These are phyloP conservation scores for Hypotaenidia okinawae DNA, from an alignment of 2,797 vertebrate species.

Conservation along the genomic window DNA sequence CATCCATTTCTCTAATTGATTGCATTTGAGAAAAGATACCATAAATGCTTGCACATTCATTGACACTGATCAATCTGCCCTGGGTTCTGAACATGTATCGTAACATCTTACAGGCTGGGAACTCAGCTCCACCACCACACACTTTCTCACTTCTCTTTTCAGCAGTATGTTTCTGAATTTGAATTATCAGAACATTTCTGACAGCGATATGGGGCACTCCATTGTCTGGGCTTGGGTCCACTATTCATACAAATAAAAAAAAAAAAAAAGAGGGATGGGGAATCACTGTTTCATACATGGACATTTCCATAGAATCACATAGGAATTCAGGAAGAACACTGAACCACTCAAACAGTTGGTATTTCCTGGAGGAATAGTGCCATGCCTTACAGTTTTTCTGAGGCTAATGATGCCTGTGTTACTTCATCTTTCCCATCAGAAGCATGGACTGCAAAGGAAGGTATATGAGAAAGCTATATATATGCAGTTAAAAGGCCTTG, in stretches of 20 bases:
- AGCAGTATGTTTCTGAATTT: background rate
- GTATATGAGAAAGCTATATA: background rate
- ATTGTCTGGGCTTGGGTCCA: accelerated
- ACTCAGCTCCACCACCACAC: background rate
- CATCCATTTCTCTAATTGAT: background rate
- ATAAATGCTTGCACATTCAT: background rate
- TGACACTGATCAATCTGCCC: background rate
- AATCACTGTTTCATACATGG: background rate
- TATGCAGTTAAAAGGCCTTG: background rate
- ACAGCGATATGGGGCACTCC: background rate
- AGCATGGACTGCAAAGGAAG: background rate
- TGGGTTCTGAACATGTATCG: background rate
- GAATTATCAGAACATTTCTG: background rate
- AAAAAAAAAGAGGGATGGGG: background rate
- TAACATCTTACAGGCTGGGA: background rate
- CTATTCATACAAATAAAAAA: background rate
- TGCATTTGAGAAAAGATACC: background rate
- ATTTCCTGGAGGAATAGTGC: background rate
- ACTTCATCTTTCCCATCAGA: background rate
- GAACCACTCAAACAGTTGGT: background rate
- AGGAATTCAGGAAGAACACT: background rate
- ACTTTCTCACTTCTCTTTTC: background rate
- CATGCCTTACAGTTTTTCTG: background rate
- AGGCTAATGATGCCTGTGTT: background rate
- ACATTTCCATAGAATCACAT: background rate